Evolutionary conservation across 2,113 vertebrate genomes (phyloP).

Genomic region (Percina caprodes): DNA sequence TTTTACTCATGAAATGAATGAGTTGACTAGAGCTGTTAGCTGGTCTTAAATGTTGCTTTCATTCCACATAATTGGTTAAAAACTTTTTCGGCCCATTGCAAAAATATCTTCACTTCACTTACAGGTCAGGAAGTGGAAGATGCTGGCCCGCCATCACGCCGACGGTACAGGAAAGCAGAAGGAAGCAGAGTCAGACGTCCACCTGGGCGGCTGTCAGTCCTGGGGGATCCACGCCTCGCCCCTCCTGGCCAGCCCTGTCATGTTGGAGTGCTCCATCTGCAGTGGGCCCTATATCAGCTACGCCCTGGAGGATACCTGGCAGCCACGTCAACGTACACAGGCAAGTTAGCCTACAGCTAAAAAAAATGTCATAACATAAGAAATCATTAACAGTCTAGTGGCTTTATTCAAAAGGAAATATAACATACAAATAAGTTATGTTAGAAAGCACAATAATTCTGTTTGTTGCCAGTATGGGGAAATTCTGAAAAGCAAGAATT

Average conservation of each 20-base stretch:
- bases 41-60: not conserved
- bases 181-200: conserved; percentile 73
- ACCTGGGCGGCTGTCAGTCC: conserved; percentile 70
- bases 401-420: not conserved
- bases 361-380: not conserved
- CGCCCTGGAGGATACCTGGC: conserved; percentile 82
- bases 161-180: conserved; percentile 76
- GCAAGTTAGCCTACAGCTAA: conserved; percentile 45
- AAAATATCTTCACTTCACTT: not conserved
- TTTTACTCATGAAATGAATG: conserved; percentile 15
- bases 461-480: not conserved
- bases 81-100: not conserved
- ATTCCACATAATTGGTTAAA: not conserved
- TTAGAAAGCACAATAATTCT: not conserved
- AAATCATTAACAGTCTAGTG: not conserved
- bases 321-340: conserved; percentile 85
- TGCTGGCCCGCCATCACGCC: conserved; percentile 78
- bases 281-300: conserved; percentile 85
- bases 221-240: conserved; percentile 74
- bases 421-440: not conserved
- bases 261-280: conserved; percentile 86
- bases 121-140: conserved; percentile 86
- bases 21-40: not conserved
- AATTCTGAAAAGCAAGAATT: not conserved
- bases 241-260: conserved; percentile 77